These are phyloP conservation scores for Sanderia malayensis DNA, from an alignment of 30 jellyfish, hydroid and myxozoan species.

Conservation along the genomic window DNA sequence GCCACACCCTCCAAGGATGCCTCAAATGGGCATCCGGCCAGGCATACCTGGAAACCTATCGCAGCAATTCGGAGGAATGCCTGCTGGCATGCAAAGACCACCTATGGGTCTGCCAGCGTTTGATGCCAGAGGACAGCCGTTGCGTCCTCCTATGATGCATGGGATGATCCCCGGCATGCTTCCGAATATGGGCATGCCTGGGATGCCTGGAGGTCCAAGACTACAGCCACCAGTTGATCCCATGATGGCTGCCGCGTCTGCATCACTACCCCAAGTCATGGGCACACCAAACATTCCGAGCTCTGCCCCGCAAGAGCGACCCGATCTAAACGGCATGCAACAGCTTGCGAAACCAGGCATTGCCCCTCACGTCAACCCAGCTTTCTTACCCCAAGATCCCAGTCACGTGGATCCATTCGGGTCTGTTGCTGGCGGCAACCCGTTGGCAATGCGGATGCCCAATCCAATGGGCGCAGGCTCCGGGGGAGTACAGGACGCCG, in stretches of 20 bases:
- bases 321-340: slow-evolving; percentile 44
- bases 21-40: slow-evolving; percentile 46
- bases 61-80: slow-evolving; percentile 49
- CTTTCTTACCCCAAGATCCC: slow-evolving; percentile 71
- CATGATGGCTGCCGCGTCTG: slow-evolving; percentile 58
- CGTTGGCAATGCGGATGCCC: slow-evolving; percentile 38
- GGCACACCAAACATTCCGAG: slow-evolving; percentile 34
- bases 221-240: slow-evolving; percentile 47
- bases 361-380: slow-evolving; percentile 97
- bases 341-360: slow-evolving; percentile 83
- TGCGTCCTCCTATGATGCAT: slow-evolving; percentile 66
- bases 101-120: slow-evolving; percentile 44
- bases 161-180: slow-evolving; percentile 67
- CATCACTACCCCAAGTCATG: slow-evolving; percentile 38
- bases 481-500: slow-evolving; percentile 78
- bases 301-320: slow-evolving; percentile 49
- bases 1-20: slow-evolving; percentile 48
- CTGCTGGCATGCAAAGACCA: slow-evolving; percentile 49
- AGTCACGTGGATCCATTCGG: slow-evolving; percentile 60
- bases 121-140: slow-evolving; percentile 29
- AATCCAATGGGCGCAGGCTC: slow-evolving; percentile 56
- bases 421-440: slow-evolving; percentile 54
- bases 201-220: slow-evolving; percentile 39
- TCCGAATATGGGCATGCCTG: slow-evolving; percentile 35
- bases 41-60: slow-evolving; percentile 52